phyloP scores from a whole-genome alignment of 1,140 invertebrate species.

The Dendroctonus valens region DNA sequence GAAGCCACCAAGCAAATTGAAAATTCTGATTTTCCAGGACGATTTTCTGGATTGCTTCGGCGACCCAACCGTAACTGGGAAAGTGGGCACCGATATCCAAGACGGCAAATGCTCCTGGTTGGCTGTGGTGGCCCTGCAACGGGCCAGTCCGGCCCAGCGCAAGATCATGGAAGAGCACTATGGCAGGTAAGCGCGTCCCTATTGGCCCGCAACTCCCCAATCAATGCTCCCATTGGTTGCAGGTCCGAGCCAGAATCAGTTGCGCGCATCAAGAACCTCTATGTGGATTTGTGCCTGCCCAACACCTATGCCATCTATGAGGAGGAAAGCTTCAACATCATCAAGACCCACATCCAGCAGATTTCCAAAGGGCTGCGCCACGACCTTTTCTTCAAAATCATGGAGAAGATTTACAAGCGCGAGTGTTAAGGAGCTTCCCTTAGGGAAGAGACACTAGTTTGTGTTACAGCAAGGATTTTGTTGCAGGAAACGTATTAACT shows the following conservation, averaged over 20 bases:
- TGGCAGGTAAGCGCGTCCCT: constrained; percentile 51
- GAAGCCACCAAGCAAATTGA: neutral
- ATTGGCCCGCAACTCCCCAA: neutral
- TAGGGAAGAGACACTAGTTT: neutral
- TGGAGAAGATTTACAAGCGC: constrained; percentile 77
- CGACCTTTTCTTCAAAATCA: constrained; percentile 76
- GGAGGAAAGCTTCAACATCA: constrained; percentile 79
- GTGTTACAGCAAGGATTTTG: no score
- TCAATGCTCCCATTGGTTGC: neutral
- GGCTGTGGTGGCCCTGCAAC: constrained; percentile 82
- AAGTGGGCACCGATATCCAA: constrained; percentile 88
- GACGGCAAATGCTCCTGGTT: constrained; percentile 98
- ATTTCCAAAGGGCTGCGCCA: constrained; percentile 80
- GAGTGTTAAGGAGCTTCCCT: constrained; percentile 50
- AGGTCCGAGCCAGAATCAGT: constrained; percentile 65
- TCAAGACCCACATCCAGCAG: constrained; percentile 82
- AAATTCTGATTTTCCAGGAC: constrained; percentile 64
- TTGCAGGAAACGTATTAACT: no score
- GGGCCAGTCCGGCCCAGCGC: constrained; percentile 70
- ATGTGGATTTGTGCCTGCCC: constrained; percentile 74
- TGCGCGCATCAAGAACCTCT: constrained; percentile 73
- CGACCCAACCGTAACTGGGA: constrained; percentile 79
- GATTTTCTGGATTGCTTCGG: constrained; percentile 95
- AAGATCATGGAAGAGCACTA: constrained; percentile 80
- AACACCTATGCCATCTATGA: constrained; percentile 81